Base-by-base conservation (phyloP, 2,888 invertebrate genomes). In the Mesoligia furuncula region DNA sequence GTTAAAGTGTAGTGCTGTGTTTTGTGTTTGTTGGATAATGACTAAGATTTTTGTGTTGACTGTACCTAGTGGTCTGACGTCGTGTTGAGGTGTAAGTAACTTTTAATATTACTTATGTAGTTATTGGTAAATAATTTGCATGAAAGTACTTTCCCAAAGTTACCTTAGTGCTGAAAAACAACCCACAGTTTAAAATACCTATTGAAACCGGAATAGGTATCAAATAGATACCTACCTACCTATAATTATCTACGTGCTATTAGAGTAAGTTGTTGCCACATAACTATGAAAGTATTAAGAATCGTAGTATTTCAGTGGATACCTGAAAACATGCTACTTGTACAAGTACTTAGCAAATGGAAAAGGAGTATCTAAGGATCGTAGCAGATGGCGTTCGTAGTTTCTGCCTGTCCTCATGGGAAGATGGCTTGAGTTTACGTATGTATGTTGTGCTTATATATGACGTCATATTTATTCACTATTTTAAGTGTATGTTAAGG, bases 1-100 rank as follows among this genome's bases (percentile, higher is more conserved):
- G 87, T 90, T 89, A 57, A 80, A 90, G 91, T 88, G 88, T 69
- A 85, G 88, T 88, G 88, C 72, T 84, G 88, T 88, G 88, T 84
- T 82, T 80, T 79, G 89, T 89, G 89, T 71, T 75, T 59, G 82
- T 87, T 90, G 90, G 89, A 90, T 92, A 89, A 94, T 93, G 93
- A 95, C 94, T 93, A 81, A 89, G 82, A 84, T 90, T 86, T 88
- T 89, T 88, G 89, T 92, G 91, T 88, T 90, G 91, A 85, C 89
- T 84, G 85, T 87, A 85, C 86, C 62, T 66, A 72, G 80, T 79
- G 72, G 73, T 83, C 72, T 74, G 64, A 77, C 69, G 75, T 83
- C 78, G 69, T 82, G 71, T 82, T 89, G 78, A 85, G 75, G 54
- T 85, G 89, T 89, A 85, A 89, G 89, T 89, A 71, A 39, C 15